Evolutionary conservation across 2,113 vertebrate species (phyloP).

Genomic region (Elgaria multicarinata): DNA sequence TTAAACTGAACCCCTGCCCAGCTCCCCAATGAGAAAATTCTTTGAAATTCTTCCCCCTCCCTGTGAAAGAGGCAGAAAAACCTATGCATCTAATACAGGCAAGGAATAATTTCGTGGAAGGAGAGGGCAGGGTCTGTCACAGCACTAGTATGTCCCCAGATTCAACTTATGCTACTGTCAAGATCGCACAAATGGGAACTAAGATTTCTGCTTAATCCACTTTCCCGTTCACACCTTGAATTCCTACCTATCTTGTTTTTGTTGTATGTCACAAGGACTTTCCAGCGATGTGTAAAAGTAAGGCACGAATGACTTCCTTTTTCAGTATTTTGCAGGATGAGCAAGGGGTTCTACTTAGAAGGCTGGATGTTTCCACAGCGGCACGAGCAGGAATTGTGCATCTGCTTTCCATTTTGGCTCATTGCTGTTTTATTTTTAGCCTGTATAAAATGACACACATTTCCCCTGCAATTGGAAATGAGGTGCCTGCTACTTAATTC

Average conservation of each 20-base stretch:
- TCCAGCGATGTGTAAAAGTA: neutral
- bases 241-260: neutral
- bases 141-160: neutral
- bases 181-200: accelerated
- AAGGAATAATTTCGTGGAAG: too few species aligned
- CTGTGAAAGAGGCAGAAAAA: too few species aligned
- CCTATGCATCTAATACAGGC: too few species aligned
- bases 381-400: constrained; percentile 61
- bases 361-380: constrained; percentile 42
- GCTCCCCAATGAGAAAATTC: too few species aligned
- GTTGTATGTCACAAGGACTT: neutral
- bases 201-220: neutral
- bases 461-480: constrained; percentile 69
- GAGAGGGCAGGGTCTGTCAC: too few species aligned
- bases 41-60: too few species aligned
- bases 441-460: constrained; percentile 69
- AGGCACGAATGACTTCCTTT: neutral
- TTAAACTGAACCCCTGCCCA: too few species aligned
- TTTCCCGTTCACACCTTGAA: constrained; percentile 4
- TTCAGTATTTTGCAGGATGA: neutral
- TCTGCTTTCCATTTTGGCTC: constrained; percentile 69
- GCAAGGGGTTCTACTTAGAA: constrained; percentile 39
- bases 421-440: constrained; percentile 74
- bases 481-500: constrained; percentile 74
- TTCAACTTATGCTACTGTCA: neutral